phyloP scores from a whole-genome alignment of 92 coral and sea anemone genomes.

The Phenganax subtilis region DNA sequence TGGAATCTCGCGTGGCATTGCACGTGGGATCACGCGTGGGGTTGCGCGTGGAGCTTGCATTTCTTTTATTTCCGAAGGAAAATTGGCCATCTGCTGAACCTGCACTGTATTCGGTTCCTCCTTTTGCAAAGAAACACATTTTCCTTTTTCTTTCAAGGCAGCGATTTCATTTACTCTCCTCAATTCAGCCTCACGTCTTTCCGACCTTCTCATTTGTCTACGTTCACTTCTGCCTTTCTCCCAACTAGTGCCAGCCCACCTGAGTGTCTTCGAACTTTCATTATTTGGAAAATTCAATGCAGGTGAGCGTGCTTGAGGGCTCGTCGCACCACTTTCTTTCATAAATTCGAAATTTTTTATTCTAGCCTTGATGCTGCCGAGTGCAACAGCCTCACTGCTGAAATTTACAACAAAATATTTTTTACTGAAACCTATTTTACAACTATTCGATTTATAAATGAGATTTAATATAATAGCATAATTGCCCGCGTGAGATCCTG shows the following conservation, averaged over 20 bases:
- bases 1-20: background rate
- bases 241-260: constrained; percentile 24
- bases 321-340: constrained; percentile 21
- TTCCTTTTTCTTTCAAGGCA: constrained; percentile 3
- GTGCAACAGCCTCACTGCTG: constrained; percentile 6
- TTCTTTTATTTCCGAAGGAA: background rate
- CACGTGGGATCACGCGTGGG: constrained; percentile 20
- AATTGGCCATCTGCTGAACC: background rate
- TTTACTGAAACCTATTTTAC: background rate
- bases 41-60: background rate
- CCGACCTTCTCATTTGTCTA: constrained; percentile 34
- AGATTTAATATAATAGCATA: background rate
- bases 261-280: background rate
- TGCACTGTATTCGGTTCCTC: background rate
- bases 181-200: constrained; percentile 29
- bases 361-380: constrained; percentile 33
- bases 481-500: background rate
- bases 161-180: constrained; percentile 21
- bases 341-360: constrained; percentile 30
- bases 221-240: constrained; percentile 25
- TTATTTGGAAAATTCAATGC: background rate
- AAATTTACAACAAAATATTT: background rate
- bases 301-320: constrained; percentile 38
- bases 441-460: background rate
- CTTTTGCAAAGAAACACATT: background rate